Conservation (phyloP, 2,888 invertebrate genomes). For the Gisinianus flammeolus region DNA sequence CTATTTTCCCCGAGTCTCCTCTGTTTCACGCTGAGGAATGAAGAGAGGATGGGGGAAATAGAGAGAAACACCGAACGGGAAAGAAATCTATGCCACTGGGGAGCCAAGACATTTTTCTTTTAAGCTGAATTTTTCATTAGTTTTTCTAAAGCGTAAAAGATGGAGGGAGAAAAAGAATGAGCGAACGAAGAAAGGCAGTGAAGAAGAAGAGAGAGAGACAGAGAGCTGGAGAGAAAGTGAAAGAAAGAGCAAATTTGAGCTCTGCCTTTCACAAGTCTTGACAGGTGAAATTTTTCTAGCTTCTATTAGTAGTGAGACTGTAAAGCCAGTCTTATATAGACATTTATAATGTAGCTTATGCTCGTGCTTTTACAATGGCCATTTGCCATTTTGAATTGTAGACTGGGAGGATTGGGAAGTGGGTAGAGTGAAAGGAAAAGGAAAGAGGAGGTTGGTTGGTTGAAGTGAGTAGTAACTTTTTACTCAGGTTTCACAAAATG, state of each 20-base stretch:
- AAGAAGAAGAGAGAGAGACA: not conserved
- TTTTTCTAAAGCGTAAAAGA: not conserved
- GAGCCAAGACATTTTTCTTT: conserved; percentile 10
- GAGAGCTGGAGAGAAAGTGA: not conserved
- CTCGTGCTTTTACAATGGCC: not conserved
- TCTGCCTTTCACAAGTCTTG: not conserved
- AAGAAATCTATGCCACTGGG: conserved; percentile 14
- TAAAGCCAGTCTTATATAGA: not conserved
- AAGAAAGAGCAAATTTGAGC: not conserved
- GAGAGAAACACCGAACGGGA: not conserved
- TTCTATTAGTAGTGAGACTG: not conserved
- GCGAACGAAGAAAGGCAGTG: not conserved
- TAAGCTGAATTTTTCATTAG: conserved; percentile 4
- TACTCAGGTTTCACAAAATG: not conserved
- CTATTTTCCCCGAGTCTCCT: not conserved
- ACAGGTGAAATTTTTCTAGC: not conserved
- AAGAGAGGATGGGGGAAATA: not conserved
- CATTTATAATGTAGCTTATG: not conserved
- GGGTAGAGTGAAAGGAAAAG: too few species aligned
- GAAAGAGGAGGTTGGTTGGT: too few species aligned
- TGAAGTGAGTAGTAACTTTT: not conserved
- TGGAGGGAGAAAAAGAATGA: not conserved
- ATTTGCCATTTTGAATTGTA: not conserved
- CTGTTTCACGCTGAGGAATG: not conserved
- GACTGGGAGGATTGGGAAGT: too few species aligned